A percentile compares a stretch with the other conserved stretches of the same genome.
phyloP scores from a whole-genome alignment of 2,888 invertebrate species.

The Catocala sponsa region DNA sequence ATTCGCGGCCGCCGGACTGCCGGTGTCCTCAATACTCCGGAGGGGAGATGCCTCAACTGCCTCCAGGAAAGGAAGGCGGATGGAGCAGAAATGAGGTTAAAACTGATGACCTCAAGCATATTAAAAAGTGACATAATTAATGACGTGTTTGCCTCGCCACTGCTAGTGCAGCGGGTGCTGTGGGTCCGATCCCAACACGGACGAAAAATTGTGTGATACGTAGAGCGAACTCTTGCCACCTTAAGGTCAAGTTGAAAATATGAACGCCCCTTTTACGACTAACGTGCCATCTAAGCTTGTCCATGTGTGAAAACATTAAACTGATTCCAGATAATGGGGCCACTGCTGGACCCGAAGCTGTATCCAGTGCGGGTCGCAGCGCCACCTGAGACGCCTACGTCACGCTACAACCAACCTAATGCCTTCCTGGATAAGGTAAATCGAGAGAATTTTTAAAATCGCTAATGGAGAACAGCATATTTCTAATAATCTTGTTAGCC shows the following conservation, averaged over 20 bases:
- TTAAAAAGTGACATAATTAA: no score
- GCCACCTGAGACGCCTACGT: slow-evolving; percentile 86
- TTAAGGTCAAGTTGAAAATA: no score
- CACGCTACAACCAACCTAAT: slow-evolving; percentile 88
- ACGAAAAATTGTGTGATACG: no score
- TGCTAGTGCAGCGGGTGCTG: no score
- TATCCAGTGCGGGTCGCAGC: slow-evolving; percentile 88
- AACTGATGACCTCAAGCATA: no score
- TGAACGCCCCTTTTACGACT: no score
- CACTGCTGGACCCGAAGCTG: slow-evolving; percentile 89
- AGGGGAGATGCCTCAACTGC: slow-evolving; percentile 66
- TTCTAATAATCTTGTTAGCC: no score
- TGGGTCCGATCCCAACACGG: no score
- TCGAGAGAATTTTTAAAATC: background rate
- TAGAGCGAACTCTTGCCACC: no score
- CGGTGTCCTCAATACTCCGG: slow-evolving; percentile 78
- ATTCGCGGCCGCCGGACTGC: slow-evolving; percentile 76
- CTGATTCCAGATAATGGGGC: slow-evolving; percentile 87
- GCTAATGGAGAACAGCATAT: no score
- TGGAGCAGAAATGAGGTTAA: slow-evolving; percentile 80
- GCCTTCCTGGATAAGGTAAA: slow-evolving; percentile 88
- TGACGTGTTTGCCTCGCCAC: no score
- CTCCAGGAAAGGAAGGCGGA: slow-evolving; percentile 77
- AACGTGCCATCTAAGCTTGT: no score
- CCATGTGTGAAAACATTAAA: background rate